phyloP scores from a whole-genome alignment of 2,113 vertebrate genomes.

The Calidris pugnax region DNA sequence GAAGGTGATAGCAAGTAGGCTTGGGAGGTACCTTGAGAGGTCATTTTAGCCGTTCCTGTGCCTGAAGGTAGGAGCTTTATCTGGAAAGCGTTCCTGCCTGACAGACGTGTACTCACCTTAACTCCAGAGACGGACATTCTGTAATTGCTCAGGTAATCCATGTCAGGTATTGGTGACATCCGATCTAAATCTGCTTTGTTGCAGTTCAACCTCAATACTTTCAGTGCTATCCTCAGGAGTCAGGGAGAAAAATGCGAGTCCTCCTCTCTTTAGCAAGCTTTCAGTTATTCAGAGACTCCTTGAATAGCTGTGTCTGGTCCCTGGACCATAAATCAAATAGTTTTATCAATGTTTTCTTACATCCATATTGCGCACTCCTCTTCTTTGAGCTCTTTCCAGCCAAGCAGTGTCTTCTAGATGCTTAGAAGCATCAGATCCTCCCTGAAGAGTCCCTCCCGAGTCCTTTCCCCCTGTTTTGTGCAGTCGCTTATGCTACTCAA shows the following conservation, averaged over 20 bases:
- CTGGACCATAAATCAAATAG: not conserved
- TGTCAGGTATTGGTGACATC: not conserved
- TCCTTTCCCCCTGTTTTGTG: not conserved
- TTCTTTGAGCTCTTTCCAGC: not conserved
- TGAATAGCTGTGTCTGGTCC: not conserved
- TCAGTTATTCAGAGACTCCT: not conserved
- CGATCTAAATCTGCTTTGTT: not conserved
- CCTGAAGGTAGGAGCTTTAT: not conserved
- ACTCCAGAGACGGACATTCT: not conserved
- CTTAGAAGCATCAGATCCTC: not conserved
- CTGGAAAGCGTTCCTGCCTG: not conserved
- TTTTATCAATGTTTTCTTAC: not conserved
- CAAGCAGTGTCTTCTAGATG: not conserved
- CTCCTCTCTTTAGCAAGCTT: not conserved
- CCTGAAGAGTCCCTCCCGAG: not conserved
- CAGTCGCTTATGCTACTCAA: not conserved
- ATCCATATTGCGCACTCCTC: not conserved
- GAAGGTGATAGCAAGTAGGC: not conserved
- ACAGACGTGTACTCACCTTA: not conserved
- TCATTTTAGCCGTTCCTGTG: not conserved
- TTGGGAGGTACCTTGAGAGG: not conserved
- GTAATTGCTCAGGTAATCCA: not conserved
- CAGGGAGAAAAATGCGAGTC: not conserved
- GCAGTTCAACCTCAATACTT: not conserved
- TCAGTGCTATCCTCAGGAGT: not conserved